These are phyloP conservation scores for Trichacis sp. DNA, from an alignment of 2,888 invertebrate species.

Conservation along the genomic window DNA sequence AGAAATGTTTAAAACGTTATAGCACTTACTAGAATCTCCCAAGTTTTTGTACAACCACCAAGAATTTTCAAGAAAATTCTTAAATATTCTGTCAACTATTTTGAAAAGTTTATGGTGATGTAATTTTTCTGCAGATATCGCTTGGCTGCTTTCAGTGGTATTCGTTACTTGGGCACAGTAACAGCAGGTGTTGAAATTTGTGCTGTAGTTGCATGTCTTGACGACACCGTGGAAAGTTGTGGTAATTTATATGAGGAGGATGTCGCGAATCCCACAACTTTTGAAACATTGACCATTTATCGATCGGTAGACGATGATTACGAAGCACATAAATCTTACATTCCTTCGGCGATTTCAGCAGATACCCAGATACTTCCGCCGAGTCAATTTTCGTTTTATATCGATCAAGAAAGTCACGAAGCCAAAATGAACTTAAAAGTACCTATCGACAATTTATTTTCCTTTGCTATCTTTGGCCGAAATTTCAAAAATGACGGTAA, in stretches of 20 bases:
- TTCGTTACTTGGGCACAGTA: constrained; percentile 12
- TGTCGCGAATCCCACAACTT: constrained; percentile 17
- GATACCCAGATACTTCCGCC: too few relatives aligned
- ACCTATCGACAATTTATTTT: constrained; percentile 37
- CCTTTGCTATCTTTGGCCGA: constrained; percentile 54
- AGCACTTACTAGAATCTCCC: too few relatives aligned
- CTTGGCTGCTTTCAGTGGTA: constrained; percentile 58
- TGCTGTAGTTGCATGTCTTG: constrained; percentile 34
- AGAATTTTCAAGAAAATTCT: too few relatives aligned
- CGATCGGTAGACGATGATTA: constrained; percentile 29
- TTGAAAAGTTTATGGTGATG: too few relatives aligned
- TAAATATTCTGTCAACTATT: too few relatives aligned
- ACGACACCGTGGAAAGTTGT: constrained; percentile 35
- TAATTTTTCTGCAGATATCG: constrained; percentile 55
- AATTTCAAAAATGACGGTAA: constrained; percentile 43
- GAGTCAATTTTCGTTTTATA: too few relatives aligned
- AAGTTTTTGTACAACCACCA: too few relatives aligned
- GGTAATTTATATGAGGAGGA: constrained; percentile 36
- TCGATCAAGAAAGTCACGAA: too few relatives aligned
- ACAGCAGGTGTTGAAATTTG: constrained; percentile 42
- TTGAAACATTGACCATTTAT: constrained; percentile 47
- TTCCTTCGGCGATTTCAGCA: not conserved
- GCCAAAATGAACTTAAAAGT: too few relatives aligned
- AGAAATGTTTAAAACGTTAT: too few relatives aligned
- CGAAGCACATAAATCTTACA: not conserved